These are phyloP conservation scores for Pogoniulus pusillus DNA, from an alignment of 2,797 vertebrate species.

Conservation along the genomic window DNA sequence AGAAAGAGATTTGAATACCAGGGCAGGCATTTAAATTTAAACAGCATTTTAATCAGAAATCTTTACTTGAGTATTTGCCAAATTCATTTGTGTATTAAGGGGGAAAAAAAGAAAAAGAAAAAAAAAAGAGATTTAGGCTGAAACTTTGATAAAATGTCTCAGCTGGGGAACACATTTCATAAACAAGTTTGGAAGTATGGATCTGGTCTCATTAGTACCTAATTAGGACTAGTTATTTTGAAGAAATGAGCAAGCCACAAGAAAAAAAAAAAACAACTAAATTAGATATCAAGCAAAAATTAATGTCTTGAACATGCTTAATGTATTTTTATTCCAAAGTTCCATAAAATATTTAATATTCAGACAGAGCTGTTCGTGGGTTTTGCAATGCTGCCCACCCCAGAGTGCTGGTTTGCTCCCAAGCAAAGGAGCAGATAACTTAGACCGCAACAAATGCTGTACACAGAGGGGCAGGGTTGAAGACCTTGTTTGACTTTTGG, in stretches of 20 bases:
- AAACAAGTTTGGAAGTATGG: conserved; percentile 66
- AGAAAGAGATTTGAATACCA: conserved; percentile 41
- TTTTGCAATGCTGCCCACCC: conserved; percentile 25
- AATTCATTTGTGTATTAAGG: conserved; percentile 46
- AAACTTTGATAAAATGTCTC: conserved; percentile 70
- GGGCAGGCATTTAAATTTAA: conserved; percentile 60
- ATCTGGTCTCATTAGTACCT: conserved; percentile 70
- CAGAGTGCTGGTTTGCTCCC: background rate
- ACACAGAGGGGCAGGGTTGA: background rate
- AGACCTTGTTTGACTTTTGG: conserved; percentile 34
- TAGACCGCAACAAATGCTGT: background rate
- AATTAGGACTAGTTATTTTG: conserved; percentile 70
- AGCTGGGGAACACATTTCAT: conserved; percentile 67
- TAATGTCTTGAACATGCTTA: conserved; percentile 42
- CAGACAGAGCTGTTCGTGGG: conserved; percentile 23
- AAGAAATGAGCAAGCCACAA: conserved; percentile 67
- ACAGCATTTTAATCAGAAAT: conserved; percentile 58
- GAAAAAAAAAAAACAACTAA: background rate
- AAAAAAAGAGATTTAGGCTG: conserved; percentile 40
- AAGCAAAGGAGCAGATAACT: background rate
- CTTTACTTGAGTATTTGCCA: conserved; percentile 65
- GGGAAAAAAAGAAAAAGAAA: conserved; percentile 16
- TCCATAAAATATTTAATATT: conserved; percentile 50
- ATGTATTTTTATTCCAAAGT: conserved; percentile 48
- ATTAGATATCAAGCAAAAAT: conserved; percentile 40